These are phyloP conservation scores for Pipistrellus pipistrellus DNA, from an alignment of 2,797 vertebrate genomes.

Conservation along the genomic window DNA sequence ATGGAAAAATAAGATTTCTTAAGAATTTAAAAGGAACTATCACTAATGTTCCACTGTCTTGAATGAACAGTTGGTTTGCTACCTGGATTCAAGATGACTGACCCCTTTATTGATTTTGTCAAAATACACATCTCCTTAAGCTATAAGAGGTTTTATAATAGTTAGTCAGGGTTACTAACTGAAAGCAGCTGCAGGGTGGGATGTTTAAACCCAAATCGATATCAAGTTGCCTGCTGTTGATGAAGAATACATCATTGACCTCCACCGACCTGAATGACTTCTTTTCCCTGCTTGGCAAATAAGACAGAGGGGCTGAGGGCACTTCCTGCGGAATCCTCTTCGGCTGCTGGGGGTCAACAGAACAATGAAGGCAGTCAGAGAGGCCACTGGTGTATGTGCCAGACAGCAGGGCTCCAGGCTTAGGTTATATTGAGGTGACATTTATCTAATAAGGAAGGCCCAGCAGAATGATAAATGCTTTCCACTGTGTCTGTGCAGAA, in stretches of 20 bases:
- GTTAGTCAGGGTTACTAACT: constrained; percentile 52
- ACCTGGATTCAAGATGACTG: background rate
- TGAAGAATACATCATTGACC: constrained; percentile 61
- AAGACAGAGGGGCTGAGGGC: constrained; percentile 37
- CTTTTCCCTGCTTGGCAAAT: constrained; percentile 67
- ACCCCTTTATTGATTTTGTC: constrained; percentile 11
- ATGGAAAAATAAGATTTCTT: background rate
- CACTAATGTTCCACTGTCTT: background rate
- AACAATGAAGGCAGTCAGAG: constrained; percentile 78
- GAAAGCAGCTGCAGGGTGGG: constrained; percentile 13
- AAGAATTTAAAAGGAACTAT: background rate
- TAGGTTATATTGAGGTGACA: constrained; percentile 86
- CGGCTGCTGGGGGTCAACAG: constrained; percentile 69
- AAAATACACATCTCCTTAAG: background rate
- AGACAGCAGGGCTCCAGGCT: constrained; percentile 80
- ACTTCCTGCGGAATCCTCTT: constrained; percentile 66
- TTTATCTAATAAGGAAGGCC: constrained; percentile 89
- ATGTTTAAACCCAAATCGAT: constrained; percentile 65
- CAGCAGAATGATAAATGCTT: constrained; percentile 91
- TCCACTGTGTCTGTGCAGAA: constrained; percentile 85
- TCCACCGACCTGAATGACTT: constrained; percentile 39
- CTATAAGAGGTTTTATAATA: background rate
- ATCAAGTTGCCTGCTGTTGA: constrained; percentile 60
- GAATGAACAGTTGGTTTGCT: background rate
- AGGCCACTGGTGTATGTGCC: constrained; percentile 73